Percentiles rank a stretch among this genome's conserved stretches.
Conservation (phyloP, 2,888 invertebrate genomes). For the Hemistola chrysoprasaria region DNA sequence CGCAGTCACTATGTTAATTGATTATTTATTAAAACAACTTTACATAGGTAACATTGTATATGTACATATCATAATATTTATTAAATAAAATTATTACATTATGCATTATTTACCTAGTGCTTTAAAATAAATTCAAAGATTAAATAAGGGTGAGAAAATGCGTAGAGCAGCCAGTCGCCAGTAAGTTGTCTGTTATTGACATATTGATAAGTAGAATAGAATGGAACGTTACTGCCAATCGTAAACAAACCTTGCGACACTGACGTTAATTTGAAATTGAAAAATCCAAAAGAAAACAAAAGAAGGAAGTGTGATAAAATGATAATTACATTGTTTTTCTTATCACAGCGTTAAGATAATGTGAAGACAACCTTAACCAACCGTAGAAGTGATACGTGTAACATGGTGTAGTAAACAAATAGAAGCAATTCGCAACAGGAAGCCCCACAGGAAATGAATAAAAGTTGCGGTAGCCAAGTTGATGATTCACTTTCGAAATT, state of each 20-base stretch:
- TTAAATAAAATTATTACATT: constrained; percentile 6
- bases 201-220: no score
- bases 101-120: no score
- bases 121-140: no score
- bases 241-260: constrained; percentile 33
- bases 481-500: constrained; percentile 48
- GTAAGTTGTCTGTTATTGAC: no score
- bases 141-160: no score
- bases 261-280: constrained; percentile 72
- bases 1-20: no score
- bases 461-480: constrained; percentile 54
- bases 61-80: no score
- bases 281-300: constrained; percentile 48
- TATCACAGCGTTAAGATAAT: constrained; percentile 17
- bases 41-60: no score
- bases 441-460: constrained; percentile 68
- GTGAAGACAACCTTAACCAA: constrained; percentile 2
- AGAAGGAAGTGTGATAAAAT: constrained; percentile 34
- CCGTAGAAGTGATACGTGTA: background rate
- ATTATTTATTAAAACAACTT: no score
- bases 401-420: constrained; percentile 5
- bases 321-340: constrained; percentile 15
- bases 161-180: no score
- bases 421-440: constrained; percentile 46
- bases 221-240: constrained; percentile 27